These are phyloP conservation scores for Pseudeuparius sepicola DNA, from an alignment of 2,888 invertebrate genomes.

Conservation along the genomic window DNA sequence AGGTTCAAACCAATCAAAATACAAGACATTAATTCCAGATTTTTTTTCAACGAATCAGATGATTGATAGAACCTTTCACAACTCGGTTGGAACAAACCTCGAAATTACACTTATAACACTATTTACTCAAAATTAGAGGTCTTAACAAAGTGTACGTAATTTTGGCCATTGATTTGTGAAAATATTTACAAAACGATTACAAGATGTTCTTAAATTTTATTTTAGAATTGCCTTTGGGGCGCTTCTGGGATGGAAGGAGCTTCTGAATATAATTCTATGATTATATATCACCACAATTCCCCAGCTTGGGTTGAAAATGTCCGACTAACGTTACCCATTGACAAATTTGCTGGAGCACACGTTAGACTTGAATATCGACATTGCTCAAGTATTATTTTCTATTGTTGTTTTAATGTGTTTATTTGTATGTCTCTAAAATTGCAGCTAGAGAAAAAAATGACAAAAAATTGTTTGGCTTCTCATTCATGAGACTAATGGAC, in stretches of 20 bases:
- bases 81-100: too few species aligned
- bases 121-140: too few species aligned
- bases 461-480: slow-evolving; percentile 84
- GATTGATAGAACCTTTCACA: too few species aligned
- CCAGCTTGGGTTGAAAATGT: slow-evolving; percentile 89
- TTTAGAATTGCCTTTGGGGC: slow-evolving; percentile 72
- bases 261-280: slow-evolving; percentile 73
- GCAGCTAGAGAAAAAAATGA: slow-evolving; percentile 81
- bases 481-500: slow-evolving; percentile 84
- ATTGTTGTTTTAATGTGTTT: too few species aligned
- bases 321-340: slow-evolving; percentile 79
- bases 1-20: too few species aligned
- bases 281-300: slow-evolving; percentile 88
- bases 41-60: too few species aligned
- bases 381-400: slow-evolving; percentile 90
- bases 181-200: too few species aligned
- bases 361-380: slow-evolving; percentile 86
- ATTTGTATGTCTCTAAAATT: too few species aligned
- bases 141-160: too few species aligned
- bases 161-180: too few species aligned
- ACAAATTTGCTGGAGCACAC: slow-evolving; percentile 86
- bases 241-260: slow-evolving; percentile 72
- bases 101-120: too few species aligned
- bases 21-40: too few species aligned
- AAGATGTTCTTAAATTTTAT: slow-evolving; percentile 12